phyloP scores from a whole-genome alignment of 2,113 vertebrate genomes.

The Anguilla rostrata region DNA sequence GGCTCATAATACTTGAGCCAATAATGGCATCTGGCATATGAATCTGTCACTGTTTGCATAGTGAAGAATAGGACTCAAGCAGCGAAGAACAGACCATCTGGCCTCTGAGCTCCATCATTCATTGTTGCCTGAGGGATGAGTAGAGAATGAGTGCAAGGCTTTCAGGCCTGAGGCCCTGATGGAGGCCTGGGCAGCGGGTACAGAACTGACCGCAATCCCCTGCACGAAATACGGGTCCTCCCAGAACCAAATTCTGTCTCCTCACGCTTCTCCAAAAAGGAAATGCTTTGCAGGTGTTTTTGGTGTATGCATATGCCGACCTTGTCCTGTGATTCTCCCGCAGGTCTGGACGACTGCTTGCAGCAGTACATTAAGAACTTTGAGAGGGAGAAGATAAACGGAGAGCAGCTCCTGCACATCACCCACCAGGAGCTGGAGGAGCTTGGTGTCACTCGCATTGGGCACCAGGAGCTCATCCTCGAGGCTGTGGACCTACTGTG shows the following conservation, averaged over 20 bases:
- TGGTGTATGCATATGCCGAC: background rate
- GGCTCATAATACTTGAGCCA: conserved; percentile 1
- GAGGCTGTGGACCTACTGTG: conserved; percentile 25
- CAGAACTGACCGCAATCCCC: background rate
- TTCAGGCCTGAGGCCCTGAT: background rate
- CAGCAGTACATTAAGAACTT: conserved; percentile 74
- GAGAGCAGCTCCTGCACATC: conserved; percentile 69
- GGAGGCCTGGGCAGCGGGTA: background rate
- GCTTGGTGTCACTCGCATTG: conserved; percentile 60
- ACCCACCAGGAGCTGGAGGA: conserved; percentile 71
- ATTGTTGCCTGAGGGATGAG: background rate
- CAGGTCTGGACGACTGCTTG: conserved; percentile 72
- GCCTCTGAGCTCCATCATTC: background rate
- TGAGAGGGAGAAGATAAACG: conserved; percentile 70
- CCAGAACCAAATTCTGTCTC: background rate
- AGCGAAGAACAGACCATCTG: conserved; percentile 1
- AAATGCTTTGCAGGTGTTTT: background rate
- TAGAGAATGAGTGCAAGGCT: background rate
- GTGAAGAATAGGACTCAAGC: background rate
- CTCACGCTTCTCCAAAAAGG: background rate
- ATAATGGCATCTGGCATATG: conserved; percentile 1
- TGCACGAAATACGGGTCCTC: background rate
- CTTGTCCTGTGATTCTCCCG: conserved; percentile 2
- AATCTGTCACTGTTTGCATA: conserved; percentile 11
- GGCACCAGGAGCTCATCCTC: conserved; percentile 27